Base-by-base conservation (phyloP, 2,797 vertebrate genomes). In the Galaxias olidus region DNA sequence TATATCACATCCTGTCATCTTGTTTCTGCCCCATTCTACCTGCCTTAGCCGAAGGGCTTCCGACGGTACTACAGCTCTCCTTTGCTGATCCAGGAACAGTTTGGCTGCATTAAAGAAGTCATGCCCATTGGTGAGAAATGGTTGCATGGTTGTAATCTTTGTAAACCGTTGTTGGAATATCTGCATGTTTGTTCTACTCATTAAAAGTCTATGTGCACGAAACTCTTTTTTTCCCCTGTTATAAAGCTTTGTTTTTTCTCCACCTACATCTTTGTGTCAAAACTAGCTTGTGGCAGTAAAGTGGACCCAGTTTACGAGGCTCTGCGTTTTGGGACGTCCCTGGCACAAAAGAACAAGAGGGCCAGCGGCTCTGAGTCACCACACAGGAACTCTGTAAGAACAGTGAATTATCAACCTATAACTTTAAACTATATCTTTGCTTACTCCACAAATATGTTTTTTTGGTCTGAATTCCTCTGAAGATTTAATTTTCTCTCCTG, bases 91-190 rank as follows among this genome's bases (percentile, higher is more conserved):
- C 95, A 98, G n/a, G 98, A 98, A 67, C 97, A 99, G 79, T 99
- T 98, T 77, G 96, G 96, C 83, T 99, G 96, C 88, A 99, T 99
- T 86, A 98, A 97, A 84, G 98, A 99, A 92, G 98, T 99, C 69
- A 97, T 99, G 95, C 98, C 98, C 63, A 98, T 99, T 43, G 98
- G 98, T 99, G 86, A 94, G 95, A 78, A 44, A 46, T n/a, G n/a
- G n/a, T n/a, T n/a, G n/a, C n/a, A n/a, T n/a, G n/a, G n/a, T n/a
- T n/a, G n/a, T n/a, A n/a, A n/a, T n/a, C n/a, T n/a, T n/a, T n/a
- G n/a, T n/a, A n/a, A n/a, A n/a, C n/a, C n/a, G n/a, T n/a, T n/a
- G n/a, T n/a, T n/a, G n/a, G n/a, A n/a, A n/a, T n/a, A n/a, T n/a
- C n/a, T n/a, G n/a, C n/a, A n/a, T n/a, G n/a, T n/a, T n/a, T n/a